These are phyloP conservation scores for Herpailurus yagouaroundi DNA, from an alignment of 2,113 vertebrate genomes.

Conservation along the genomic window DNA sequence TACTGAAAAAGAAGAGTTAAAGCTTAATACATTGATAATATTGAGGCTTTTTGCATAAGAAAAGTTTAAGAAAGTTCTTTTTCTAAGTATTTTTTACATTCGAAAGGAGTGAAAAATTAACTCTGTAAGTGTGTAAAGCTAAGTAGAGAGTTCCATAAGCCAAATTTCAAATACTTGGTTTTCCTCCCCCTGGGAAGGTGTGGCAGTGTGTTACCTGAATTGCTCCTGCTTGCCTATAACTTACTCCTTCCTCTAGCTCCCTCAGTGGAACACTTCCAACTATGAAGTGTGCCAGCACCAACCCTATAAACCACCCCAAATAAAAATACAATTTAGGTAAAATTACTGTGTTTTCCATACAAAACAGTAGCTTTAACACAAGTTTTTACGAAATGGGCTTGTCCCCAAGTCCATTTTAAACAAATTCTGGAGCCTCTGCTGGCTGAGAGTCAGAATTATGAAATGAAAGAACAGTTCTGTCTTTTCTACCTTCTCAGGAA, in stretches of 20 bases:
- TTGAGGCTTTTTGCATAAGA: neutral
- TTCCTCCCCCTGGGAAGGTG: neutral
- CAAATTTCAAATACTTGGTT: constrained; percentile 13
- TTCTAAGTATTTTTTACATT: constrained; percentile 39
- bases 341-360: neutral
- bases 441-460: neutral
- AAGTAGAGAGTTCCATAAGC: neutral
- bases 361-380: neutral
- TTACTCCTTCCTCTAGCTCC: neutral
- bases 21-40: constrained; percentile 52
- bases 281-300: neutral
- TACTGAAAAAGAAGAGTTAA: constrained; percentile 70
- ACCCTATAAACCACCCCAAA: neutral
- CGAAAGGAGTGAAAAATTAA: constrained; percentile 41
- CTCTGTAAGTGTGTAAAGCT: neutral
- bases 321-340: constrained; percentile 14
- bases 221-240: neutral
- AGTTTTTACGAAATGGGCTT: neutral
- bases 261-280: neutral
- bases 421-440: neutral
- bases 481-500: neutral
- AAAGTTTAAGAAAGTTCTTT: constrained; percentile 1
- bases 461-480: neutral
- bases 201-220: neutral
- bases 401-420: neutral